Evolutionary conservation across 2,888 invertebrate species (phyloP).

Genomic region (Trimorus sp.): DNA sequence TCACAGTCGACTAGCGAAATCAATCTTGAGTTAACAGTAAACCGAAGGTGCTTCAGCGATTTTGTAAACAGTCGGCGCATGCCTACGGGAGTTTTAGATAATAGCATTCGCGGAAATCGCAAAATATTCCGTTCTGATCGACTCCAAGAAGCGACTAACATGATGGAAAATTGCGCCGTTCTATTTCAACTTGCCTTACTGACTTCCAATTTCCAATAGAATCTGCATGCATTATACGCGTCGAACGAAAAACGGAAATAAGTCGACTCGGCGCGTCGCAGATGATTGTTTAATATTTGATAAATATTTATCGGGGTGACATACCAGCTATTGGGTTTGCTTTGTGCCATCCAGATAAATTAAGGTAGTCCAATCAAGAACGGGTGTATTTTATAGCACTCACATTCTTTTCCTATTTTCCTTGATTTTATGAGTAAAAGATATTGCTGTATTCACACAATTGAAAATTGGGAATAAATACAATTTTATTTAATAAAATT

Average conservation of each 20-base stretch:
- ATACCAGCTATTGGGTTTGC: too few species aligned
- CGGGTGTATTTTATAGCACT: too few species aligned
- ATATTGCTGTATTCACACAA: too few species aligned
- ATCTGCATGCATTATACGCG: slow-evolving; percentile 50
- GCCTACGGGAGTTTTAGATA: slow-evolving; percentile 77
- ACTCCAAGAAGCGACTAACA: slow-evolving; percentile 75
- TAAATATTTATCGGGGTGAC: too few species aligned
- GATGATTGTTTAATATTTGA: slow-evolving; percentile 18
- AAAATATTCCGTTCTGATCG: slow-evolving; percentile 73
- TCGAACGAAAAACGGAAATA: slow-evolving; percentile 47
- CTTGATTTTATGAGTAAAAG: too few species aligned
- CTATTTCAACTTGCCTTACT: slow-evolving; percentile 70
- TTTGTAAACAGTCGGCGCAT: slow-evolving; percentile 77
- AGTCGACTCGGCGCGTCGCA: slow-evolving; percentile 16
- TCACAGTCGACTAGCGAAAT: slow-evolving; percentile 78
- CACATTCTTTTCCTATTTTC: too few species aligned
- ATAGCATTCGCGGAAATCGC: slow-evolving; percentile 64
- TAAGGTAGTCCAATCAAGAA: too few species aligned
- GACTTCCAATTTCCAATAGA: slow-evolving; percentile 50
- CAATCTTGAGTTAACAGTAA: slow-evolving; percentile 71
- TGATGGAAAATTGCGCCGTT: slow-evolving; percentile 79
- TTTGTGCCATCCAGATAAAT: too few species aligned
- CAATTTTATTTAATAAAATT: too few species aligned
- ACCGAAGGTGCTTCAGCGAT: slow-evolving; percentile 77
- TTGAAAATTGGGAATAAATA: too few species aligned